Conservation (phyloP, 1,140 invertebrate species). For the Calycopis cecrops region DNA sequence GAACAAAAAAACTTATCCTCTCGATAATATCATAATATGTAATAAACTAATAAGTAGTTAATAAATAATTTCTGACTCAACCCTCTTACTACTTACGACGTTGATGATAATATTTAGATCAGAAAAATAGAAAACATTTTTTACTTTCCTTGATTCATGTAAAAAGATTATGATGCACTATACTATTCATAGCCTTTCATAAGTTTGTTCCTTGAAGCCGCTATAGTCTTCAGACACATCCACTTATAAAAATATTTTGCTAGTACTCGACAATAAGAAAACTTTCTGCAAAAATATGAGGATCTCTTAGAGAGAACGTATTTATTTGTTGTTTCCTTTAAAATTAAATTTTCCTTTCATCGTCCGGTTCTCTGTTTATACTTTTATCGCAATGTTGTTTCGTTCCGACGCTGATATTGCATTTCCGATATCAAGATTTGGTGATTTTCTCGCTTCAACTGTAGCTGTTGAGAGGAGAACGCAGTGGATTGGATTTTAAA, state of each 20-base stretch:
- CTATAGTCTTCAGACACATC: not conserved
- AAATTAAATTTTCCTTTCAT: not conserved
- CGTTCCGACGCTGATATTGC: conserved; percentile 6
- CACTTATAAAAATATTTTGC: conserved; percentile 1
- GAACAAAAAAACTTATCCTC: no score
- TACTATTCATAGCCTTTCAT: no score
- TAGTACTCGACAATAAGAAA: not conserved
- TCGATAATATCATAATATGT: no score
- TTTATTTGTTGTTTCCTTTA: conserved; percentile 5
- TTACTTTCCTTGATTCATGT: no score
- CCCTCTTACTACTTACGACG: no score
- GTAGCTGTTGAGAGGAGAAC: not conserved
- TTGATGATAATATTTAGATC: no score
- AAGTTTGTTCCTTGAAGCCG: not conserved
- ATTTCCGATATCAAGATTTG: conserved; percentile 9
- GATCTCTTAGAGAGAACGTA: not conserved
- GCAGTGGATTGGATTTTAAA: conserved; percentile 1
- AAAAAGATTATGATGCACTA: no score
- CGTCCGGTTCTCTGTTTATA: conserved; percentile 6
- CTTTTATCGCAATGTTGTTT: not conserved
- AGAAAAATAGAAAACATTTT: no score
- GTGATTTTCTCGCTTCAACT: conserved; percentile 6
- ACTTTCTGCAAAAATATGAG: conserved; percentile 1
- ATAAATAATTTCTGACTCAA: no score
- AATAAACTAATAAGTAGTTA: no score